phyloP scores from a whole-genome alignment of 2,113 vertebrate genomes.

The Pao palembangensis region DNA sequence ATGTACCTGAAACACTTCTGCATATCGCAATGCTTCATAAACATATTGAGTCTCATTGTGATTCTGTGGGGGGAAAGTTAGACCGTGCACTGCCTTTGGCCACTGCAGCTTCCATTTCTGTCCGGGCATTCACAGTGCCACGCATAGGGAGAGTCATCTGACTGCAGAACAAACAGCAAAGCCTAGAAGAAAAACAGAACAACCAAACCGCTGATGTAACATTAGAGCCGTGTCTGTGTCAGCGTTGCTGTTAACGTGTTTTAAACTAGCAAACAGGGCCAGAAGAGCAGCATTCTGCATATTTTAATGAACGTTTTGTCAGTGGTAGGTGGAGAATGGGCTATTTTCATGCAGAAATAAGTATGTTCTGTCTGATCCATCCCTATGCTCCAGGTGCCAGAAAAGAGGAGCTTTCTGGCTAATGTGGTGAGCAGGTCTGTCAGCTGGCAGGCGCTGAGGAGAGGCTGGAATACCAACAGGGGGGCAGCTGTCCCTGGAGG shows the following conservation, averaged over 20 bases:
- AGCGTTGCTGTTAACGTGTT: constrained; percentile 3
- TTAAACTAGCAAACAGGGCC: neutral
- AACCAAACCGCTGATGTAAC: constrained; percentile 36
- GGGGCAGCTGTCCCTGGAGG: constrained; percentile 33
- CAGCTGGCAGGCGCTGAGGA: constrained; percentile 50
- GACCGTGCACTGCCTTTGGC: constrained; percentile 43
- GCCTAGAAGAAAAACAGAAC: constrained; percentile 41
- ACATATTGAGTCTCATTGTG: constrained; percentile 55
- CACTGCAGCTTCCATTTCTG: constrained; percentile 49
- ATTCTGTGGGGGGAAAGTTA: constrained; percentile 57
- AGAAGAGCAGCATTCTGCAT: too few species aligned
- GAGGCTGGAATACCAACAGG: constrained; percentile 52
- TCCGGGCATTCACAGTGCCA: constrained; percentile 46
- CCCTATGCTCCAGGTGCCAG: constrained; percentile 47
- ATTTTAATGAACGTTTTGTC: too few species aligned
- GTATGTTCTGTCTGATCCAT: constrained; percentile 29
- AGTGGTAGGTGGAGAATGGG: constrained; percentile 1
- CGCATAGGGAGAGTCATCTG: constrained; percentile 60
- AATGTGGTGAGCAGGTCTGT: constrained; percentile 17
- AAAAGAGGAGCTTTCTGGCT: constrained; percentile 21
- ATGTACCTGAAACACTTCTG: constrained; percentile 2
- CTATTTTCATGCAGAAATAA: constrained; percentile 28
- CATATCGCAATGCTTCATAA: constrained; percentile 28
- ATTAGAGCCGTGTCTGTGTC: constrained; percentile 27
- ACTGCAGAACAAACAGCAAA: constrained; percentile 53